Conservation (phyloP, 2,113 vertebrate species). For the Phaetusa simplex region DNA sequence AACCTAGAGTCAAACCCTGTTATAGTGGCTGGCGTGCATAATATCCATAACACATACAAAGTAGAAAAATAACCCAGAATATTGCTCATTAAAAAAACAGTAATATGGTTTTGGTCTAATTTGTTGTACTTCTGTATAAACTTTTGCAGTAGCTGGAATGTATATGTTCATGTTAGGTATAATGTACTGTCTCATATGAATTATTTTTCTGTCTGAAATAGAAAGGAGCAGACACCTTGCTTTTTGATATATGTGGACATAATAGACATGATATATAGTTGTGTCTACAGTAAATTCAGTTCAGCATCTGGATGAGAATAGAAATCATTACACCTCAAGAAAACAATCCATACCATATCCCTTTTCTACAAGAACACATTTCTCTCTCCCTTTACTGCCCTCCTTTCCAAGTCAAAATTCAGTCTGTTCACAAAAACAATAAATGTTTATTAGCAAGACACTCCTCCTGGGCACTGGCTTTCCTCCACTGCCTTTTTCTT, state of each 20-base stretch:
- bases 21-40: rapidly evolving
- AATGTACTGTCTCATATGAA: neutral
- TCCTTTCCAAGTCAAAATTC: neutral
- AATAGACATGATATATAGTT: neutral
- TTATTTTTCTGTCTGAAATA: neutral
- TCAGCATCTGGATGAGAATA: neutral
- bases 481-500: neutral
- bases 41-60: neutral
- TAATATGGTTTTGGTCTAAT: neutral
- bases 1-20: neutral
- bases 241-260: neutral
- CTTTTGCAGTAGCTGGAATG: neutral
- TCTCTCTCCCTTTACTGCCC: neutral
- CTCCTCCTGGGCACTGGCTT: neutral
- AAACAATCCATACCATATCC: neutral
- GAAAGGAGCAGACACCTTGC: neutral
- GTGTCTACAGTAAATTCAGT: neutral
- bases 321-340: neutral
- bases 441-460: neutral
- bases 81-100: neutral
- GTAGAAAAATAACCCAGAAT: neutral
- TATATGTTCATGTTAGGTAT: neutral
- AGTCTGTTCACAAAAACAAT: neutral
- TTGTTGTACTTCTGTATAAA: neutral
- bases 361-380: neutral